Percentiles rank a stretch among this genome's conserved stretches.
These are phyloP conservation scores for Zophobas atratus DNA, from an alignment of 1,140 invertebrate genomes.

Conservation along the genomic window DNA sequence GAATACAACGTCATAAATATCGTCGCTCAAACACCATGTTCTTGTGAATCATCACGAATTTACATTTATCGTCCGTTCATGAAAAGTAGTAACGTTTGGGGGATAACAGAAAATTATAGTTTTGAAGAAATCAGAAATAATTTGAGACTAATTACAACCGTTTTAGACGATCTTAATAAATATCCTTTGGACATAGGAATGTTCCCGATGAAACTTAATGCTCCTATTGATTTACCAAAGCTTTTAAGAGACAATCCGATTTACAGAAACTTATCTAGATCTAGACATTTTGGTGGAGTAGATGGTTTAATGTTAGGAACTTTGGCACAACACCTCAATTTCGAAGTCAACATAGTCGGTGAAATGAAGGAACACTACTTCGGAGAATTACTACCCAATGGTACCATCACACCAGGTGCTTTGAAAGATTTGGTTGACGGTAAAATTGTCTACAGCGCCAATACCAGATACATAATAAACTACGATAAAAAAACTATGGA, in stretches of 20 bases:
- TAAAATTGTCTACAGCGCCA: no score
- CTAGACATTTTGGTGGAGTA: constrained; percentile 51
- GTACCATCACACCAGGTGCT: constrained; percentile 43
- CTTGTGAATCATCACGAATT: background rate
- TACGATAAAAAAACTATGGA: no score
- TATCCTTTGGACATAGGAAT: no score
- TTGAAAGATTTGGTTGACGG: no score
- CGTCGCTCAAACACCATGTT: background rate
- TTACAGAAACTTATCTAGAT: constrained; percentile 42
- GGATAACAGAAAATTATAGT: background rate
- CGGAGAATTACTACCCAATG: constrained; percentile 60
- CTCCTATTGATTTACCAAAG: background rate
- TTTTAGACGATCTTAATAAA: no score
- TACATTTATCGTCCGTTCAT: background rate
- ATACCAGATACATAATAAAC: no score
- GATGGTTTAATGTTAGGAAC: constrained; percentile 63
- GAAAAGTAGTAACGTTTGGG: background rate
- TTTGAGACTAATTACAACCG: background rate
- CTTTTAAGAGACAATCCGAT: constrained; percentile 1
- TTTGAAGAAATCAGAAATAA: background rate
- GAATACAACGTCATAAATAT: background rate
- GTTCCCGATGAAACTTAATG: background rate
- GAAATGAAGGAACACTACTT: constrained; percentile 60
- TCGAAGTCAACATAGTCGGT: constrained; percentile 55
- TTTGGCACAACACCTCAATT: constrained; percentile 65